phyloP scores from a whole-genome alignment of 2,113 vertebrate genomes.

The Budorcas taxicolor region DNA sequence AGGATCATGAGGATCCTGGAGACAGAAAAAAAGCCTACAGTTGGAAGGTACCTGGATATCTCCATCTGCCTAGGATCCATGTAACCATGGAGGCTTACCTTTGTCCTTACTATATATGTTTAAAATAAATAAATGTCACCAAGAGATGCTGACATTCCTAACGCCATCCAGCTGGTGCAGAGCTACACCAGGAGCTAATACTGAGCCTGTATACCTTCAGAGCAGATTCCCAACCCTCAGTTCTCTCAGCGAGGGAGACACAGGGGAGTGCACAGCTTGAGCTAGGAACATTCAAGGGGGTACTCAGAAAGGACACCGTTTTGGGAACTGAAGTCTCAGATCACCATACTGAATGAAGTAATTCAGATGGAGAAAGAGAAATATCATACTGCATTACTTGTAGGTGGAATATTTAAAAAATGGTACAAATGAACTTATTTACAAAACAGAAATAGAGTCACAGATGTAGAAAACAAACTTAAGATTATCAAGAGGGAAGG shows the following conservation, averaged over 20 bases:
- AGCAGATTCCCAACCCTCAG: background rate
- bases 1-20: background rate
- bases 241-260: background rate
- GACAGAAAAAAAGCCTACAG: background rate
- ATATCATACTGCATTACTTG: background rate
- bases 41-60: background rate
- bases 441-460: background rate
- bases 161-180: background rate
- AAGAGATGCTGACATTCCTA: background rate
- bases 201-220: background rate
- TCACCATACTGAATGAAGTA: background rate
- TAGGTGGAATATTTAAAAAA: background rate
- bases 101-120: background rate
- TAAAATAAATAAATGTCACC: slow-evolving; percentile 9
- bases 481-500: background rate
- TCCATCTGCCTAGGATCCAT: background rate
- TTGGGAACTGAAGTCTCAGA: background rate
- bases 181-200: background rate
- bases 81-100: background rate
- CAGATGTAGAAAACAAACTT: background rate
- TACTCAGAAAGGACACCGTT: background rate
- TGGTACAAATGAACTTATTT: background rate
- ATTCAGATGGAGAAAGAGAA: background rate
- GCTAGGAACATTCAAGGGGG: background rate
- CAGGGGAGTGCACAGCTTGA: background rate